phyloP scores from a whole-genome alignment of 2,113 vertebrate species.

The Pao palembangensis region DNA sequence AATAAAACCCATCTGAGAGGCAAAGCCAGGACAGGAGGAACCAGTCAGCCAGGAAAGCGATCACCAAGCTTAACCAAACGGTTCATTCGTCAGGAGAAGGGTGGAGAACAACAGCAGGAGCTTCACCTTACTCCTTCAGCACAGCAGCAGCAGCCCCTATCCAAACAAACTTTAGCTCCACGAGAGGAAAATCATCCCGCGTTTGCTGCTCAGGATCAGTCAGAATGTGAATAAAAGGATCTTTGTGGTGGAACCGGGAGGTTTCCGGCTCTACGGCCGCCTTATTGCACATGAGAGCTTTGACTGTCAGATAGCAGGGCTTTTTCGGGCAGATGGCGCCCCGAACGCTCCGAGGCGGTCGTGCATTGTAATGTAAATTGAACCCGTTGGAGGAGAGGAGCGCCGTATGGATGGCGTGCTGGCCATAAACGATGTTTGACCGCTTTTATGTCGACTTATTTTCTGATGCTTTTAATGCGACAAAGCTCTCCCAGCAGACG shows the following conservation, averaged over 20 bases:
- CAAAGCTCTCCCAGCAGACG: background rate
- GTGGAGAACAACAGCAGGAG: slow-evolving; percentile 29
- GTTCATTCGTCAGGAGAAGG: slow-evolving; percentile 16
- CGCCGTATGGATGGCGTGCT: background rate
- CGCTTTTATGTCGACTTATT: background rate
- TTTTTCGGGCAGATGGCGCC: background rate
- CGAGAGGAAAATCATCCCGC: no score
- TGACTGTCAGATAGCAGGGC: slow-evolving; percentile 4
- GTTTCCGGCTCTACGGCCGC: slow-evolving; percentile 35
- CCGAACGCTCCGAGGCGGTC: background rate
- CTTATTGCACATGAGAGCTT: slow-evolving; percentile 43
- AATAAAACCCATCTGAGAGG: slow-evolving; percentile 36
- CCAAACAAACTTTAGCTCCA: background rate
- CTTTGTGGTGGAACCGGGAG: slow-evolving; percentile 13
- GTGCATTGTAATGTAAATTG: slow-evolving; percentile 2
- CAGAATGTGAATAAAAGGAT: background rate
- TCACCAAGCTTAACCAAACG: slow-evolving; percentile 24
- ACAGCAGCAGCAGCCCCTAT: slow-evolving; percentile 52
- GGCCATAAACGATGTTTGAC: background rate
- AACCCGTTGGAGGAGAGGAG: slow-evolving; percentile 5
- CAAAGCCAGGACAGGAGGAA: background rate
- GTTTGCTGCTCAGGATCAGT: no score
- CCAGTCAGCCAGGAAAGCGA: background rate
- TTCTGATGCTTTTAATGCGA: slow-evolving; percentile 8
- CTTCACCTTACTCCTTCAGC: slow-evolving; percentile 54